phyloP scores from a whole-genome alignment of 2,888 invertebrate genomes.

The Sclerodermus sp. region DNA sequence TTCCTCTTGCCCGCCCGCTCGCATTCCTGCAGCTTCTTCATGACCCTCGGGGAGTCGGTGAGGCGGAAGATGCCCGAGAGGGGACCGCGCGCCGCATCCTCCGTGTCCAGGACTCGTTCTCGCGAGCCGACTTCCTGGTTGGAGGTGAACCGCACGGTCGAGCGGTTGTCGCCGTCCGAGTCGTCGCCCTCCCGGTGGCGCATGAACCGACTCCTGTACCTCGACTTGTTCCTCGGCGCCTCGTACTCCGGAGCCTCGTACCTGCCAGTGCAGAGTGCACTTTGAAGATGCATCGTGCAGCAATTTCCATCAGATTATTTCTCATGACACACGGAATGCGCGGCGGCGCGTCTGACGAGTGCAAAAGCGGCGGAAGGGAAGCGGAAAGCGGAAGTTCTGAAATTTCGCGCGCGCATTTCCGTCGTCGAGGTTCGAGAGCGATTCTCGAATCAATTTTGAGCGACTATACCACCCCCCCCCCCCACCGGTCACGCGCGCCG shows the following conservation, averaged over 20 bases:
- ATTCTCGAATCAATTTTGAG: too few relatives aligned
- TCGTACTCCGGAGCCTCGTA: slow-evolving; percentile 55
- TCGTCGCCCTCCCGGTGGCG: slow-evolving; percentile 70
- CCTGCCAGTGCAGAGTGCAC: slow-evolving; percentile 28
- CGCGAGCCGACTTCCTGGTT: slow-evolving; percentile 59
- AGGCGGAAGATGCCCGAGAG: slow-evolving; percentile 87
- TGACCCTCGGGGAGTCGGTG: slow-evolving; percentile 84
- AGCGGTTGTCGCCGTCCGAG: slow-evolving; percentile 72
- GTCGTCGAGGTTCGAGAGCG: too few relatives aligned
- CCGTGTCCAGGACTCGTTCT: slow-evolving; percentile 80
- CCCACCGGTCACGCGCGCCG: too few relatives aligned
- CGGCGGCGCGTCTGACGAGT: too few relatives aligned
- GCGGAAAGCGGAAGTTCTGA: too few relatives aligned
- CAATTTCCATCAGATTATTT: too few relatives aligned
- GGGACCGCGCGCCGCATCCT: slow-evolving; percentile 83
- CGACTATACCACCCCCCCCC: too few relatives aligned
- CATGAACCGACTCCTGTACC: slow-evolving; percentile 57
- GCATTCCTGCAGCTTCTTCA: slow-evolving; percentile 84
- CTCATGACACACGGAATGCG: too few relatives aligned
- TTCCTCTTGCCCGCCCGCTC: slow-evolving; percentile 72
- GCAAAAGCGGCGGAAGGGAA: too few relatives aligned
- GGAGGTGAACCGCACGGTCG: slow-evolving; percentile 66
- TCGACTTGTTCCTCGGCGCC: slow-evolving; percentile 51
- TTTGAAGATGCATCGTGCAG: too few relatives aligned
- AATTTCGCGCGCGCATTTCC: too few relatives aligned